Evolutionary conservation across 2,797 vertebrate genomes (phyloP), one percentile per base, ranked within the genome.

Genomic region (Tauraco hartlaubi): DNA sequence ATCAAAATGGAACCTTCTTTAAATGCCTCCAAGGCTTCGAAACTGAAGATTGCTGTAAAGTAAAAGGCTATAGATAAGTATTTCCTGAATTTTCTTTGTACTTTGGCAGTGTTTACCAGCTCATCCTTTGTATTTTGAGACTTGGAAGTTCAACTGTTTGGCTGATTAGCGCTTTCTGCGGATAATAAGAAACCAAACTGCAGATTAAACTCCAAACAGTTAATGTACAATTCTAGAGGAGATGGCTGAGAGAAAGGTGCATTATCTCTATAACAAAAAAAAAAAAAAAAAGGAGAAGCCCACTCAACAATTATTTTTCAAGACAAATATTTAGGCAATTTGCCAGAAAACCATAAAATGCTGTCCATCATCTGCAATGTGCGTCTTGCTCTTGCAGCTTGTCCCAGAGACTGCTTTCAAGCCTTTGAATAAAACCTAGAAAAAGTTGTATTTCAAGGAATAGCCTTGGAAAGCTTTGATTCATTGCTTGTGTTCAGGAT

Each of bases 251-350:
- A 92, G 92, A 77, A 92, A 92, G 56, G 80, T 90, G 68, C 64
- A 44, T 22, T 96, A 43, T 92, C 48, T 35, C 56, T 33, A 58
- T 18, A 58, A 80, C 12, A 64, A 37, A 54, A 67, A 80, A 33
- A 54, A 51, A 52, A 85, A 90, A 90, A 48, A 85, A 87, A 88
- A 54, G 15, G 19, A 91, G 75, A 92, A 94, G 29, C 64, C 64
- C 88, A 85, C 68, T 95, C 90, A 89, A 71, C 94, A 92, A 96
- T 94, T 87, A 72, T 80, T 95, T 97, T 96, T 94, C 96, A 97
- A 97, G 95, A 28, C 93, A 81, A 93, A 51, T 29, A 46, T 68
- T 86, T 64, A 80, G 94, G 96, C 88, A 37, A 9, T 79, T 95
- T 89, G 83, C 96, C 96, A 96, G 88, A 77, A 86, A 84, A 82